Percentiles rank a stretch among this genome's conserved stretches.
Conservation (phyloP, 1,140 invertebrate species). For the Sesamia nonagrioides region DNA sequence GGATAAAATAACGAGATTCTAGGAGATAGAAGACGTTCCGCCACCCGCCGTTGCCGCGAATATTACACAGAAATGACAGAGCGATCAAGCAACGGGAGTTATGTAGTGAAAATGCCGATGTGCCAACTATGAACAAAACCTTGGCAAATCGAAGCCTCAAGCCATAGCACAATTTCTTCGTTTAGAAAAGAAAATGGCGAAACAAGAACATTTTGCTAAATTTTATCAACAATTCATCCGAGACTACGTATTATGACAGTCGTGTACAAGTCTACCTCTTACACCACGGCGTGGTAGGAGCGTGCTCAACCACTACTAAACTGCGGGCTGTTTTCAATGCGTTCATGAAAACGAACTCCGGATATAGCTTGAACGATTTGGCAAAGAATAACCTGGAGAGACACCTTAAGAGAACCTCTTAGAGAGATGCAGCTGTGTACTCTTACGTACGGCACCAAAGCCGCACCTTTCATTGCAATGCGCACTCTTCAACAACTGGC, state of each 20-base stretch:
- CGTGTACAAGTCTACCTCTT: not conserved
- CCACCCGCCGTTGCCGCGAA: too few relatives aligned
- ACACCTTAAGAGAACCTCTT: not conserved
- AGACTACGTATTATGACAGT: constrained; percentile 1
- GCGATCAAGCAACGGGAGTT: not conserved
- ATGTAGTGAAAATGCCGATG: constrained; percentile 37
- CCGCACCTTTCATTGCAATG: constrained; percentile 23
- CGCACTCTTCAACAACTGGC: constrained; percentile 58
- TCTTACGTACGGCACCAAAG: too few relatives aligned
- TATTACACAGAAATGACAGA: not conserved
- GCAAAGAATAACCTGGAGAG: constrained; percentile 36
- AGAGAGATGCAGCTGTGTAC: constrained; percentile 13
- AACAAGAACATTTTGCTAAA: constrained; percentile 9
- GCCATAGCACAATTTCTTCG: constrained; percentile 54
- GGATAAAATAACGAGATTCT: too few relatives aligned
- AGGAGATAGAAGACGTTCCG: too few relatives aligned
- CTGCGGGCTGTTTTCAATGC: too few relatives aligned
- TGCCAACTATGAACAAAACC: constrained; percentile 42
- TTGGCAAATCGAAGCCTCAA: constrained; percentile 48
- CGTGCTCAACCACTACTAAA: not conserved
- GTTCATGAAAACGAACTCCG: not conserved
- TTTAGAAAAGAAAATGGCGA: constrained; percentile 51
- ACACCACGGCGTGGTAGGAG: constrained; percentile 2
- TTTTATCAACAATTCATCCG: not conserved
- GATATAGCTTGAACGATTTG: not conserved